These are phyloP conservation scores for Drosophila silvestris DNA, from an alignment of 2,888 invertebrate genomes.

Conservation along the genomic window DNA sequence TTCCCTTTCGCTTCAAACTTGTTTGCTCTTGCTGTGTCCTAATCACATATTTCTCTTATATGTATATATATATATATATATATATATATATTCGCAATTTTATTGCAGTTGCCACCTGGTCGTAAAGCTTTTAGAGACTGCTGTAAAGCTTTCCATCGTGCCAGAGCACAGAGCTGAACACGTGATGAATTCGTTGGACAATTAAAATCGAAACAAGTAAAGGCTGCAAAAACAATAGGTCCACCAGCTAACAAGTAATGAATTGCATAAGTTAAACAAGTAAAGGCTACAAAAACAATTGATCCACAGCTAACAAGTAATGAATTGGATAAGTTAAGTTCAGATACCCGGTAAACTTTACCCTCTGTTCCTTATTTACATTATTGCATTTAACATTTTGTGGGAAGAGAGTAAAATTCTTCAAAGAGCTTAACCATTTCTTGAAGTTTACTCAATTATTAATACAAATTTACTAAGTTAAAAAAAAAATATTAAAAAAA, in stretches of 20 bases:
- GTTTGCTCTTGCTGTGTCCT: slow-evolving; percentile 69
- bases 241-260: neutral
- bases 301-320: neutral
- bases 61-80: slow-evolving; percentile 14
- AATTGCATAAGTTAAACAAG: neutral
- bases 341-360: neutral
- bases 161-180: neutral
- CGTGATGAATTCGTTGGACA: slow-evolving; percentile 3
- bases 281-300: neutral
- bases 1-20: slow-evolving; percentile 73
- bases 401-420: neutral
- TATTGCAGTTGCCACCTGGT: slow-evolving; percentile 46
- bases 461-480: neutral
- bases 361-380: neutral
- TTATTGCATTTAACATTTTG: neutral
- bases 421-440: neutral
- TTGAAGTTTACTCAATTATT: neutral
- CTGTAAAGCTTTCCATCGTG: slow-evolving; percentile 28
- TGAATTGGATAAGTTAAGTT: neutral
- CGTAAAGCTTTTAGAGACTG: slow-evolving; percentile 36
- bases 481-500: neutral
- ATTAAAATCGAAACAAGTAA: neutral
- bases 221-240: neutral
- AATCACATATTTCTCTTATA: slow-evolving; percentile 68
- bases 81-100: slow-evolving; percentile 36